A percentile compares a stretch with the other conserved stretches of the same genome.
These are phyloP conservation scores for Lochmaea crataegi DNA, from an alignment of 2,888 invertebrate species.

Conservation along the genomic window DNA sequence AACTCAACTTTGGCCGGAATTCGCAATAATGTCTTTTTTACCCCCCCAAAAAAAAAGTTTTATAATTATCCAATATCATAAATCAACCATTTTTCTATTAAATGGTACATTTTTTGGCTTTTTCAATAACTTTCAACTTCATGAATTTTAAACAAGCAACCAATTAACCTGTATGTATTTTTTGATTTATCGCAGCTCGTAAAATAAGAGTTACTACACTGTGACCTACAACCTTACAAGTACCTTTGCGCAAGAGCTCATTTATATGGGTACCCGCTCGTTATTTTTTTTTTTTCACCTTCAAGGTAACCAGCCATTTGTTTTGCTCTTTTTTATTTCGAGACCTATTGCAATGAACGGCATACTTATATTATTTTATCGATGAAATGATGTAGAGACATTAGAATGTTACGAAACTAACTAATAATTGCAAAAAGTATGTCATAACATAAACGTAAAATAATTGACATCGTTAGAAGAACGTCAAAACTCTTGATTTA, in stretches of 20 bases:
- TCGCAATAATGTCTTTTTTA: too few relatives aligned
- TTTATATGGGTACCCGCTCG: not conserved
- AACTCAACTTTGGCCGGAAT: too few relatives aligned
- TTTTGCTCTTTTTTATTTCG: not conserved
- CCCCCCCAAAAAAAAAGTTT: too few relatives aligned
- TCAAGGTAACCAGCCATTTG: not conserved
- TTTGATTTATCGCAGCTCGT: not conserved
- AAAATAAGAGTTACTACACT: not conserved
- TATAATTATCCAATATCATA: too few relatives aligned
- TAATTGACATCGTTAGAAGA: slow-evolving; percentile 4
- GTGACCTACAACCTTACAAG: not conserved
- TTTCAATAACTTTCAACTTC: too few relatives aligned
- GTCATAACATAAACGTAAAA: not conserved
- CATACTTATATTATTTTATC: slow-evolving; percentile 4
- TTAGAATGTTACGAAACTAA: not conserved
- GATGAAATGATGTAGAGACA: slow-evolving; percentile 2
- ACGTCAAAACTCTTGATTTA: slow-evolving; percentile 1
- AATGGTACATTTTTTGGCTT: not conserved
- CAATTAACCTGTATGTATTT: not conserved
- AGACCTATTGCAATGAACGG: not conserved
- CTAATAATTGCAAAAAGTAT: not conserved
- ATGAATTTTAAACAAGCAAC: too few relatives aligned
- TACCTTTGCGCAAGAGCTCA: not conserved
- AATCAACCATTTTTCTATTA: too few relatives aligned
- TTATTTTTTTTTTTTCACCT: not conserved